A percentile compares a stretch with the other conserved stretches of the same genome.
Conservation (phyloP, 2,113 vertebrate genomes). For the Silurus glanis region DNA sequence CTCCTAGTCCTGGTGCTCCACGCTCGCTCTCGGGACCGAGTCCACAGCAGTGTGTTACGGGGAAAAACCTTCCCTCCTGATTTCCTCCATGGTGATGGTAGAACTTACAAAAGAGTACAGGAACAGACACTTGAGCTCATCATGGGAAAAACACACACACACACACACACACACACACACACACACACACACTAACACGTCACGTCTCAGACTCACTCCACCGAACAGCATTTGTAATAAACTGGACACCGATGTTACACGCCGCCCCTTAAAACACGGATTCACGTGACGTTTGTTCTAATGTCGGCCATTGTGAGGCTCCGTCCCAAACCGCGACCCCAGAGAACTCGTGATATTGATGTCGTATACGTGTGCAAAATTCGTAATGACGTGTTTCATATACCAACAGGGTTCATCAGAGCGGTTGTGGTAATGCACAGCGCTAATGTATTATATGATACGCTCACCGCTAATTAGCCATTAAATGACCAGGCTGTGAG, state of each 20-base stretch:
- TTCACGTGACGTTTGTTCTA: background rate
- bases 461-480: background rate
- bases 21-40: background rate
- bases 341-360: background rate
- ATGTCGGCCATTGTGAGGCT: background rate
- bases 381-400: background rate
- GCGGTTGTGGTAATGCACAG: background rate
- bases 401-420: background rate
- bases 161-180: conserved; percentile 4
- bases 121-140: background rate
- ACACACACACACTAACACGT: background rate
- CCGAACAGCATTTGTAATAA: background rate
- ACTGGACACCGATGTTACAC: background rate
- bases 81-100: background rate
- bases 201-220: background rate
- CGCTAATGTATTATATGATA: background rate
- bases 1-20: background rate
- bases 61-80: background rate
- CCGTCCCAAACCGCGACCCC: background rate
- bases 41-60: background rate
- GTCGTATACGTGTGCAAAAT: background rate
- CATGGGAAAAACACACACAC: background rate
- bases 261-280: background rate
- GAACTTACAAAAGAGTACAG: background rate
- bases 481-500: background rate